Evolutionary conservation across 2,797 vertebrate species (phyloP), one percentile per base, ranked within the genome.

Genomic region (Leptatherina wallacei): DNA sequence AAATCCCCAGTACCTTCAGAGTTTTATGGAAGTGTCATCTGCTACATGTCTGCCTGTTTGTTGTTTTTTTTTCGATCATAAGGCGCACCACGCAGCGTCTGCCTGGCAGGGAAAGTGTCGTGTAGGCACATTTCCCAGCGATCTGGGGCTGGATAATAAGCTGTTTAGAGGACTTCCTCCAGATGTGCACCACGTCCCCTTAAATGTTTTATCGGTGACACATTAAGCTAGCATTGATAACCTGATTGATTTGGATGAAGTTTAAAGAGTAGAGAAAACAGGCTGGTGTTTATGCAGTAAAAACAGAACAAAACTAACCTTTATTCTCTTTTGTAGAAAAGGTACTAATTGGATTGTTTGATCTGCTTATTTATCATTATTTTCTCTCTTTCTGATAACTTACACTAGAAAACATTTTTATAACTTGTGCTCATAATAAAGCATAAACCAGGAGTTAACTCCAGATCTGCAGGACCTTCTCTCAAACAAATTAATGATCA

Each of bases 101-200:
- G 54, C 64, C 58, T 30, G 35, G 49, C 60, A 14, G 62, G 63
- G 11, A 80, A 84, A 75, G 63, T 71, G 81, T 69, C 6, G 73
- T 35, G 47, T 77, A 20, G 62, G 83, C 81, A 76, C 42, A 65
- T 88, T 85, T 81, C 57, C 60, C 56, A 54, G 64, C 65, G 68
- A 71, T 75, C 49, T 29, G 59, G 47, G 49, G 24, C 67, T 56
- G 66, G 81, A 75, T 88, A 86, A 85, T 66, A 63, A 82, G 69
- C 56, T 35, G 51, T 56, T 80, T 68, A 35, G 51, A 75, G 66
- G 69, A 85, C 82, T 73, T 78, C 77, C 73, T 87, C 76, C 85
- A 83, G 63, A 80, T 86, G 86, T 85, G 78, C 59, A 11, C 30
- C 54, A n/a, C 22, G 27, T 68, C 49, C 36, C 32, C 20, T 54